A percentile compares a stretch with the other conserved stretches of the same genome.
phyloP scores from a whole-genome alignment of 2,797 vertebrate species.

The Macroramphosus scolopax region DNA sequence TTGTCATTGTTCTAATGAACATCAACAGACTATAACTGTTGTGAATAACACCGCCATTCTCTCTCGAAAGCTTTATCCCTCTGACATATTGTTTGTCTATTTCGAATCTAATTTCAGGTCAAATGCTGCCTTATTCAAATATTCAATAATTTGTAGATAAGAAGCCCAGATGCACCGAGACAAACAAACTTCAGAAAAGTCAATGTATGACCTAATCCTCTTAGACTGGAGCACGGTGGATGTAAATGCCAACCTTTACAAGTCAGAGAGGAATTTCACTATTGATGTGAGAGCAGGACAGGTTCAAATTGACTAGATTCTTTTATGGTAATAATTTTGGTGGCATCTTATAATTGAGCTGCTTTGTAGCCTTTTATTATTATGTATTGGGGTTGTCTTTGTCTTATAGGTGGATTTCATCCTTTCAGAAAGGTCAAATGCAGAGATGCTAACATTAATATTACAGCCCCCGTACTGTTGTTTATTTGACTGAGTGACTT shows the following conservation, averaged over 20 bases:
- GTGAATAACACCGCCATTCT: constrained; percentile 16
- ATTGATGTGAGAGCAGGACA: constrained; percentile 59
- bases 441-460: no score
- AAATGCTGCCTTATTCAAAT: constrained; percentile 69
- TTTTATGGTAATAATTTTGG: constrained; percentile 35
- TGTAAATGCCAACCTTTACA: constrained; percentile 75
- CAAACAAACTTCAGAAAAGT: constrained; percentile 75
- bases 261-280: constrained; percentile 72
- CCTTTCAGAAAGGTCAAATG: no score
- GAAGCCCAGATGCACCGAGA: constrained; percentile 56
- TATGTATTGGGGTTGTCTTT: not conserved
- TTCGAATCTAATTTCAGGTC: constrained; percentile 62
- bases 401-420: not conserved
- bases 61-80: constrained; percentile 36
- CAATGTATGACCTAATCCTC: constrained; percentile 74
- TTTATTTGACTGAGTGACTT: no score
- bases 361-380: not conserved
- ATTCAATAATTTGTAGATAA: constrained; percentile 71
- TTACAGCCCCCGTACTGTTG: no score
- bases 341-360: constrained; percentile 2
- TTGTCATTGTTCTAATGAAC: constrained; percentile 71
- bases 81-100: constrained; percentile 56
- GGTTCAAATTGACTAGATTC: constrained; percentile 48
- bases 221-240: constrained; percentile 55
- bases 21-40: constrained; percentile 34